Conservation (phyloP, 2,797 vertebrate species). For the Spinus pinus region DNA sequence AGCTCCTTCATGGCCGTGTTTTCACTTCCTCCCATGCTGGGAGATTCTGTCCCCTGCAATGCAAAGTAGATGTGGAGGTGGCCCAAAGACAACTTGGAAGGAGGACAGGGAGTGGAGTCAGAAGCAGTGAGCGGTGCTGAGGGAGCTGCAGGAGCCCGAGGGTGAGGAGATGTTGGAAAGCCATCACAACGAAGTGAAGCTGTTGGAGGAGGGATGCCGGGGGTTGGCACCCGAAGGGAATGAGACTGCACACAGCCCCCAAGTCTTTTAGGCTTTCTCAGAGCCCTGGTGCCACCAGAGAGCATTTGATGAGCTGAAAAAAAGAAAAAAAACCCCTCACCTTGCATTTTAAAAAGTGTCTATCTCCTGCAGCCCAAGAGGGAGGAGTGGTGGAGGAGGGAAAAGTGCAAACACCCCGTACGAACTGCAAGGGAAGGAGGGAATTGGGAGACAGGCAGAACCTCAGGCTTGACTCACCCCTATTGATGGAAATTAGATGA, state of each 20-base stretch:
- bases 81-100: background rate
- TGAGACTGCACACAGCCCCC: background rate
- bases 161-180: background rate
- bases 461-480: background rate
- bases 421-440: background rate
- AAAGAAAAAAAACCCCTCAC: background rate
- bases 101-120: background rate
- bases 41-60: background rate
- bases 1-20: background rate
- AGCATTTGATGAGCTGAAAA: background rate
- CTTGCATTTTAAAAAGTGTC: conserved; percentile 20
- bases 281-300: background rate
- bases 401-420: background rate
- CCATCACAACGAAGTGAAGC: background rate
- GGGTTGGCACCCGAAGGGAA: background rate
- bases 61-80: background rate
- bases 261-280: background rate
- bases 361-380: background rate
- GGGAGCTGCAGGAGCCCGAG: background rate
- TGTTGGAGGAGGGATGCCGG: background rate
- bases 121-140: background rate
- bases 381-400: background rate
- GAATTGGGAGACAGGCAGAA: background rate
- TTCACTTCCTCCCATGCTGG: background rate
- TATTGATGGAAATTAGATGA: background rate